Percentiles rank a stretch among this genome's conserved stretches.
Evolutionary conservation across 1,140 invertebrate species (phyloP).

Genomic region (Papilio aristodemus): DNA sequence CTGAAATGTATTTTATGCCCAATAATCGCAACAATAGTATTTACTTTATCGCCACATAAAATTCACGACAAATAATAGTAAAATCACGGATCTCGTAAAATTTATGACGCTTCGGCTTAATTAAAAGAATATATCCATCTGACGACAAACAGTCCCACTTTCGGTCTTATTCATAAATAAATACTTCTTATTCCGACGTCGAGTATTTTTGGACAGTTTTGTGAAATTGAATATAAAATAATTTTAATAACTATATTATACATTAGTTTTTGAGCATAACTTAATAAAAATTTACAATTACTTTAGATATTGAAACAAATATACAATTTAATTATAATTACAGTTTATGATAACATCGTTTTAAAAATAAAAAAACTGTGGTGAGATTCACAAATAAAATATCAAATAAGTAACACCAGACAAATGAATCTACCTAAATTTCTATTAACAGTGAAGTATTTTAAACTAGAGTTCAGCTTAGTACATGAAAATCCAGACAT

Average conservation of each 20-base stretch:
- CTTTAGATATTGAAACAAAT: too few species aligned
- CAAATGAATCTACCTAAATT: neutral
- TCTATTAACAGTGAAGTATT: neutral
- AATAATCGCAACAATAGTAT: conserved; percentile 53
- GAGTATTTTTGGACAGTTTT: neutral
- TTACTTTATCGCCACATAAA: conserved; percentile 76
- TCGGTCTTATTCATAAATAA: conserved; percentile 12
- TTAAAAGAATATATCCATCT: conserved; percentile 78
- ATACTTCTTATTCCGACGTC: neutral
- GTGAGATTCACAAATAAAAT: too few species aligned
- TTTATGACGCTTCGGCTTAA: conserved; percentile 77
- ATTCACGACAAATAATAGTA: conserved; percentile 81
- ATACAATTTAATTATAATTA: too few species aligned
- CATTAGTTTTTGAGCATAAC: too few species aligned
- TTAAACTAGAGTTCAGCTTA: conserved; percentile 31
- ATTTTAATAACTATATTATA: too few species aligned
- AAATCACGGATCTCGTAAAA: conserved; percentile 78
- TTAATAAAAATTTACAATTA: too few species aligned
- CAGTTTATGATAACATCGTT: too few species aligned
- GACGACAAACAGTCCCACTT: conserved; percentile 42
- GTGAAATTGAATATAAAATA: neutral
- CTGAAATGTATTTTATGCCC: conserved; percentile 43
- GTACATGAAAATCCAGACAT: conserved; percentile 42
- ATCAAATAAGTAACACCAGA: too few species aligned
- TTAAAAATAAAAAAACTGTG: too few species aligned